Conservation (phyloP, 2,888 invertebrate genomes). For the Morpho deidamia region DNA sequence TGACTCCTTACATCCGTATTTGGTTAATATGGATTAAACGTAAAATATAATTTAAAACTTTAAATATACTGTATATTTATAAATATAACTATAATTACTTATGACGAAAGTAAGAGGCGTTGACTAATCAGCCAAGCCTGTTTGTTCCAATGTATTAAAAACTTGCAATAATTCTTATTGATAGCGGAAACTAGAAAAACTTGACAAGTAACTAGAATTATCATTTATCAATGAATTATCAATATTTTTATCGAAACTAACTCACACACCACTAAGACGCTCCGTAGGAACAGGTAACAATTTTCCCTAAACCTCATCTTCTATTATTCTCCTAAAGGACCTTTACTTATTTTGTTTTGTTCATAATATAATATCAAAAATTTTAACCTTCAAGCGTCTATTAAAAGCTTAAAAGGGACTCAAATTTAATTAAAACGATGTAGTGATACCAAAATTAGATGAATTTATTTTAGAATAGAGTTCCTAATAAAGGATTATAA, state of each 20-base stretch:
- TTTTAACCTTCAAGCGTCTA: neutral
- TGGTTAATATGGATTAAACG: no score
- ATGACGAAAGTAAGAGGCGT: no score
- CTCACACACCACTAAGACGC: constrained; percentile 3
- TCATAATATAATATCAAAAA: constrained; percentile 6
- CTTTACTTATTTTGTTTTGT: constrained; percentile 9
- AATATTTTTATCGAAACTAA: neutral
- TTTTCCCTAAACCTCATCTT: constrained; percentile 19
- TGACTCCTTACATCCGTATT: no score
- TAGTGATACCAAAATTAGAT: neutral
- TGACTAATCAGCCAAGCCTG: no score
- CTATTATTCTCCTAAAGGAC: constrained; percentile 11
- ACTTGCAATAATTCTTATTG: no score
- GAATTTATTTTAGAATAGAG: neutral
- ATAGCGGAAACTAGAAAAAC: no score
- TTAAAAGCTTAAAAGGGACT: neutral
- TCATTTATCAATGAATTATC: no score
- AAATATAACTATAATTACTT: no score
- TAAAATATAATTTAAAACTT: no score
- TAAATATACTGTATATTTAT: no score
- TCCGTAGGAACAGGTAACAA: constrained; percentile 20
- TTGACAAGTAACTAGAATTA: no score
- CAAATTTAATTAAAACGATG: neutral
- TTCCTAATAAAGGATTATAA: neutral
- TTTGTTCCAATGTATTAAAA: no score